A percentile compares a stretch with the other conserved stretches of the same genome.
Conservation (phyloP, 2,888 invertebrate genomes). For the Thymelicus sylvestris region DNA sequence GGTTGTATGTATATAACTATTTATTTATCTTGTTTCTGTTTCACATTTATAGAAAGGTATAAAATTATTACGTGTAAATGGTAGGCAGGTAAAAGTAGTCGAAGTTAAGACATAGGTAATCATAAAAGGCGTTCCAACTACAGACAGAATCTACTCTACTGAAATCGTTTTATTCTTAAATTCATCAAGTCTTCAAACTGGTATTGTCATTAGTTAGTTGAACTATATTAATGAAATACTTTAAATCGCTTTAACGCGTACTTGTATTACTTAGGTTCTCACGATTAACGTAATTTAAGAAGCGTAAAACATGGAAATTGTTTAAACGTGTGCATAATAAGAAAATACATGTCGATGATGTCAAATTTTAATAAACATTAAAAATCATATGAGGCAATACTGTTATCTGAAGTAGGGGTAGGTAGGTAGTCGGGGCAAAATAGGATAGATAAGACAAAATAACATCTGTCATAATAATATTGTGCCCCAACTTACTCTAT, state of each 20-base stretch:
- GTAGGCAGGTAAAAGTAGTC: conserved; percentile 4
- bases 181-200: conserved; percentile 29
- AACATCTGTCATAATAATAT: too few species aligned
- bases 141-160: conserved; percentile 18
- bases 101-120: background rate
- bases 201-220: conserved; percentile 29
- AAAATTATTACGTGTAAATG: conserved; percentile 9
- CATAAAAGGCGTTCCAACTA: conserved; percentile 1
- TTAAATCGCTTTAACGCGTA: background rate
- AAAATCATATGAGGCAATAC: too few species aligned
- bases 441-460: too few species aligned
- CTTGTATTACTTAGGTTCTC: too few species aligned
- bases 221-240: background rate
- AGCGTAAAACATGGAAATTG: too few species aligned
- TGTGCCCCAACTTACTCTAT: too few species aligned
- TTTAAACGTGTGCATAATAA: too few species aligned
- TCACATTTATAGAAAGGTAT: conserved; percentile 4
- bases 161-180: conserved; percentile 15
- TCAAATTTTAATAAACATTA: too few species aligned
- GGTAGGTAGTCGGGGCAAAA: too few species aligned
- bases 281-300: too few species aligned
- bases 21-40: background rate
- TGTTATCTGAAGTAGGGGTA: too few species aligned
- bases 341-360: too few species aligned
- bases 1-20: background rate